These are phyloP conservation scores for Drosophila pachea DNA, from an alignment of 1,140 invertebrate species.

Conservation along the genomic window DNA sequence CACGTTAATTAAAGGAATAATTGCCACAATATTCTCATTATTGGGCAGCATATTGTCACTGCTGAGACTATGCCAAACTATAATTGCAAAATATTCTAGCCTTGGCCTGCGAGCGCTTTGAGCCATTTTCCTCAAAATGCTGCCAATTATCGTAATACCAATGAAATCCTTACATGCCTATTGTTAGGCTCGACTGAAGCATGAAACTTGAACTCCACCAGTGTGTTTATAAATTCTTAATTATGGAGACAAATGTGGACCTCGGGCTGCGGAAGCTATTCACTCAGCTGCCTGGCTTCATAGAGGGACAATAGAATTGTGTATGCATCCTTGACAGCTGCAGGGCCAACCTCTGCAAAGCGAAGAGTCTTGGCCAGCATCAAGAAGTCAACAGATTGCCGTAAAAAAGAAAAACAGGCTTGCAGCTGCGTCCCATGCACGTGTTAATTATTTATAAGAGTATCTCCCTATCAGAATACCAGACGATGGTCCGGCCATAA, in stretches of 20 bases:
- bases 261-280: conserved; percentile 14
- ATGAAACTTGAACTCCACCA: conserved; percentile 8
- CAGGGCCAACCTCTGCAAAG: conserved; percentile 10
- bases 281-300: conserved; percentile 2
- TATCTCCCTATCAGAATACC: conserved; percentile 20
- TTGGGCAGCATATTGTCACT: too few species aligned
- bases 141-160: too few species aligned
- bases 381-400: conserved; percentile 45
- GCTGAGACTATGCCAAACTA: too few species aligned
- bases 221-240: conserved; percentile 53
- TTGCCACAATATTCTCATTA: too few species aligned
- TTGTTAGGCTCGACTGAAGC: too few species aligned
- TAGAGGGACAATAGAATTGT: conserved; percentile 21
- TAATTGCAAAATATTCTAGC: too few species aligned
- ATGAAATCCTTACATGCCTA: too few species aligned
- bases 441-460: conserved; percentile 69
- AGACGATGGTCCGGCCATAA: conserved; percentile 37
- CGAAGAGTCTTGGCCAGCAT: conserved; percentile 32
- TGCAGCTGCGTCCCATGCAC: conserved; percentile 51
- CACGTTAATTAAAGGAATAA: too few species aligned
- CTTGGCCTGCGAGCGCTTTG: too few species aligned
- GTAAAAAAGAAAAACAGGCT: conserved; percentile 41
- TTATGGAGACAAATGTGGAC: conserved; percentile 26
- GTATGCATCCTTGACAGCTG: background rate
- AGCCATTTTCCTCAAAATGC: too few species aligned